Base-by-base conservation (phyloP, 2,797 vertebrate species). In the Monodelphis domestica region DNA sequence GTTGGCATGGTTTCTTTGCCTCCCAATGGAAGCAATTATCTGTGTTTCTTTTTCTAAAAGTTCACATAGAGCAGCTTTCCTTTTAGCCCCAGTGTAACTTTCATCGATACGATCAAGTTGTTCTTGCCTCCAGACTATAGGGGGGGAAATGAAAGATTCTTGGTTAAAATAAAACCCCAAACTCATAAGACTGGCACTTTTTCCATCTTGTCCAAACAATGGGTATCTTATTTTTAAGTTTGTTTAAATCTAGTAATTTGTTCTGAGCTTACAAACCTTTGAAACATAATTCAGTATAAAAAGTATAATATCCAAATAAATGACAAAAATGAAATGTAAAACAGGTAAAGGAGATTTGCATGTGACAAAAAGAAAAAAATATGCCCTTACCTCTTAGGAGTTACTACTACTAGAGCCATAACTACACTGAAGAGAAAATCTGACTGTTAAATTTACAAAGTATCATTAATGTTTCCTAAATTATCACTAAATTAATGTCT, bases 1-100 rank as follows among this genome's bases (percentile, higher is more conserved):
- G 26, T 93, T 90, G 89, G 98, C 98, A 28, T 95, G 89, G 24
- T 98, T 89, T 94, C 97, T 99, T 63, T 99, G 99, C 57, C 97
- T 97, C 87, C 98, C 99, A 57, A 99, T 99, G 78, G 98, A 98
- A 94, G 98, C 98, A 95, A 99, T 99, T 94, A 99, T 95, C 94
- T 99, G 95, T 1, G 98, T 98, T 97, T 99, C 99, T 97, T 99
- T 97, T 55, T 99, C 99, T 97, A 99, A 96, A 91, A 99, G 98
- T 28, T 95, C 97, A 94, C 98, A 99, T 56, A 99, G 98, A 2
- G 99, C 99, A 0, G 98, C 99, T 96, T 99, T 99, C 97, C 99
- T 99, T 98, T 99, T 98, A 0, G 98, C 98, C 93, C 99, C 99
- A 84, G 89, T 97, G 63, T 99, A 96, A 87, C 94, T 96, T 0